These are phyloP conservation scores for Chrysodeixis includens DNA, from an alignment of 2,888 invertebrate genomes.

Conservation along the genomic window DNA sequence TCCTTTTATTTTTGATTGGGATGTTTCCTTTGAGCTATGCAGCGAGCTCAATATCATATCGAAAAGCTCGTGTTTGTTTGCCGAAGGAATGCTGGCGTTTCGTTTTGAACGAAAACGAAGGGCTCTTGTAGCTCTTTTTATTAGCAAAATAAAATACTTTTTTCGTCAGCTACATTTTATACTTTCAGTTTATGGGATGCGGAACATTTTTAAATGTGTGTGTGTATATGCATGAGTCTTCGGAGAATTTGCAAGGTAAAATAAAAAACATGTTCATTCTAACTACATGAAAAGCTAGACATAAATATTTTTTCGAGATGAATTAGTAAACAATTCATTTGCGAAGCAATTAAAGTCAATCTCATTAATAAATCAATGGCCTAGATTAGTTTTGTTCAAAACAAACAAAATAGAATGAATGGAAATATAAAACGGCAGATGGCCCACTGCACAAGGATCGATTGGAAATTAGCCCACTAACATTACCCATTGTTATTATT, in stretches of 20 bases:
- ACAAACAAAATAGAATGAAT: conserved; percentile 52
- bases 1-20: conserved; percentile 77
- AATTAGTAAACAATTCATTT: no score
- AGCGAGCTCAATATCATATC: conserved; percentile 67
- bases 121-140: conserved; percentile 15
- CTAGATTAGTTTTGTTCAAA: conserved; percentile 15
- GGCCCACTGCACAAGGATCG: conserved; percentile 63
- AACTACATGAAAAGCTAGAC: no score
- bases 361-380: conserved; percentile 6
- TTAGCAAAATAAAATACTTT: no score
- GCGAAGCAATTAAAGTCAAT: neutral
- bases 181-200: no score
- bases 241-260: no score
- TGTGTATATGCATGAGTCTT: no score
- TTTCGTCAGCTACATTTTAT: no score
- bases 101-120: conserved; percentile 60
- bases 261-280: no score
- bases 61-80: conserved; percentile 67
- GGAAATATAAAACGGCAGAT: conserved; percentile 74
- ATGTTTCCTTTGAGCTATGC: conserved; percentile 68
- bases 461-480: conserved; percentile 75
- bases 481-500: conserved; percentile 82
- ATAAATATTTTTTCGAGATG: no score
- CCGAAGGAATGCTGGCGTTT: conserved; percentile 53
- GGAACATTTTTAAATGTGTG: no score